phyloP scores from a whole-genome alignment of 2,797 vertebrate genomes.

The Iguana delicatissima region DNA sequence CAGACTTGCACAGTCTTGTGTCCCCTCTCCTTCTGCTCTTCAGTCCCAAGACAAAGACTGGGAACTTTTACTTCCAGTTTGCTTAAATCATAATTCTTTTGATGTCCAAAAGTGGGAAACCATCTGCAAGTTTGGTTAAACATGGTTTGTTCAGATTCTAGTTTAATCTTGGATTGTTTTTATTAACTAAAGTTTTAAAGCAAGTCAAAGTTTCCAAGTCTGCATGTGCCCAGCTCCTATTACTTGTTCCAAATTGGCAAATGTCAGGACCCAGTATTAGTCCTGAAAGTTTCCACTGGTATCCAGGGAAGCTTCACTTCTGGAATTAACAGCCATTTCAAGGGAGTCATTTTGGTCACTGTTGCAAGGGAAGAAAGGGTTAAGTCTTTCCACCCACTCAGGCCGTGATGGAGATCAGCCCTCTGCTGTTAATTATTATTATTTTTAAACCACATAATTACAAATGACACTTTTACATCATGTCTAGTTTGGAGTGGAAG shows the following conservation, averaged over 20 bases:
- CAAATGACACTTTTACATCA: neutral
- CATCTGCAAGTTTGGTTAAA: no score
- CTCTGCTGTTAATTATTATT: neutral
- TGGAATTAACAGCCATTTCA: neutral
- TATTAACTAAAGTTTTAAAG: accelerated
- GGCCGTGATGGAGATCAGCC: neutral
- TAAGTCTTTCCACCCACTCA: neutral
- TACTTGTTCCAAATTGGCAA: neutral
- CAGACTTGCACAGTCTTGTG: no score
- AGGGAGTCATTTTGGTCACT: neutral
- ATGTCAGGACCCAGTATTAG: neutral
- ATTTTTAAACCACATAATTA: neutral
- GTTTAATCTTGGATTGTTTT: neutral
- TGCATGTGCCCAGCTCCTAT: neutral
- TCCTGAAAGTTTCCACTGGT: neutral
- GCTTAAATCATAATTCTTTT: neutral
- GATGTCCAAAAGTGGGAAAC: neutral
- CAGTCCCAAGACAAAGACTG: neutral
- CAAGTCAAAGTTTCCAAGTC: accelerated
- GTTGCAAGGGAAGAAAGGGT: neutral
- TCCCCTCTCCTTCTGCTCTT: neutral
- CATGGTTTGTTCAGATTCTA: neutral
- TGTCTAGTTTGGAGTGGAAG: neutral
- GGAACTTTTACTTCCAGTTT: neutral
- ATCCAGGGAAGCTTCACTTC: neutral